A percentile compares a stretch with the other conserved stretches of the same genome.
phyloP scores from a whole-genome alignment of 1,140 invertebrate genomes.

The Grapholita molesta region DNA sequence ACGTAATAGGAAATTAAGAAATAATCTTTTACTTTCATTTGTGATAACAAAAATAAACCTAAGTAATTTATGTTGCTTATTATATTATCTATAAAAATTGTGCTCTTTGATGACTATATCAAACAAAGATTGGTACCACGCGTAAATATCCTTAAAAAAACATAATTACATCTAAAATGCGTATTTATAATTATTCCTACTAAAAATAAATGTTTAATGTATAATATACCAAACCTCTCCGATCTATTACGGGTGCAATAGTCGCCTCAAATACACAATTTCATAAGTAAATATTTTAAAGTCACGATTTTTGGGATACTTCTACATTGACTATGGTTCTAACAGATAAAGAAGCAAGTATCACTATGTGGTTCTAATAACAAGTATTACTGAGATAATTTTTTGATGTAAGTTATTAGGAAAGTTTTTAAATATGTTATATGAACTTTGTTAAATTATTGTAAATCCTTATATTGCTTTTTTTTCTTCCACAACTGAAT shows the following conservation, averaged over 20 bases:
- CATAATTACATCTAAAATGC: conserved; percentile 1
- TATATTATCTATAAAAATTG: background rate
- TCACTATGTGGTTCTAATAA: too few species aligned
- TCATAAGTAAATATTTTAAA: background rate
- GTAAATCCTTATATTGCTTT: too few species aligned
- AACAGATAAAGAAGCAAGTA: background rate
- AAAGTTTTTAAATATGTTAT: too few species aligned
- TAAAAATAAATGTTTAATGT: background rate
- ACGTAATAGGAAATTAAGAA: background rate
- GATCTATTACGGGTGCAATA: background rate
- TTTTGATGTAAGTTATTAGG: too few species aligned
- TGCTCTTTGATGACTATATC: background rate
- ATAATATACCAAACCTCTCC: background rate
- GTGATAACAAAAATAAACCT: too few species aligned
- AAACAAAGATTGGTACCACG: background rate
- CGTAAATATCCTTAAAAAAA: conserved; percentile 6
- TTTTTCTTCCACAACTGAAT: too few species aligned
- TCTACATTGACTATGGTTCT: background rate
- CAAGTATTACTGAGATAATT: too few species aligned
- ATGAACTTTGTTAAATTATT: too few species aligned
- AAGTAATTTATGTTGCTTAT: too few species aligned
- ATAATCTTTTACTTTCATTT: too few species aligned
- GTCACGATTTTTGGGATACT: too few species aligned
- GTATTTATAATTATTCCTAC: background rate
- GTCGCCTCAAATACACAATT: too few species aligned